Evolutionary conservation across 2,888 invertebrate genomes (phyloP), one percentile per base, ranked within the genome.

Genomic region (Pharmacophagus antenor): DNA sequence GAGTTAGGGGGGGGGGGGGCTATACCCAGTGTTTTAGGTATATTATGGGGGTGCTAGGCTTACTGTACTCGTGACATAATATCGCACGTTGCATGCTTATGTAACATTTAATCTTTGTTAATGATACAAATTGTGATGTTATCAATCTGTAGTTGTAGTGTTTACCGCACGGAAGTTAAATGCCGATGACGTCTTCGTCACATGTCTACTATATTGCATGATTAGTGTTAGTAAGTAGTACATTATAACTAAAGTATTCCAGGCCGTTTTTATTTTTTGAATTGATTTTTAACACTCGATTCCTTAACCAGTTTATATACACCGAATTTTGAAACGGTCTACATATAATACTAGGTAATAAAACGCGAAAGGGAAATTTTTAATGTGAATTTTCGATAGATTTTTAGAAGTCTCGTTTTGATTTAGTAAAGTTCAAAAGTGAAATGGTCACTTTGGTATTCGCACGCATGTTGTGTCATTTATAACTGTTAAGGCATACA

Each of bases 61-160:
- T 73, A 65, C 63, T 71, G 66, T 72, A 68, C 65, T 69, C 67
- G 69, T 74, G 66, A 70, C 69, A n/a, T n/a, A 47, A 65, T 67
- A 66, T 67, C 62, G 73, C 75, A 76, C 77, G 73, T 72, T 74
- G 78, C 74, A 74, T 76, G 80, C 78, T 79, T 76, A 67, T 77
- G 76, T 71, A 73, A 65, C 67, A 72, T 72, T 66, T 66, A 62
- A 54, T 62, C 70, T 65, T 68, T 66, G 65, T 71, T 66, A 68
- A 70, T 66, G 68, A 66, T 63, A 67, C 67, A 68, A 67, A 74
- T 71, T 69, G 67, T 71, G 69, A 69, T 70, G 70, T 69, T 70
- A 67, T 72, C 74, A 73, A 74, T 69, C 66, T 76, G 77, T 73
- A 69, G 70, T 77, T 76, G 74, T 73, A 57, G 56, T 57, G 25